Percentiles rank a stretch among this genome's conserved stretches.
Conservation (phyloP, 2,797 vertebrate species). For the Tokudaia muenninki region DNA sequence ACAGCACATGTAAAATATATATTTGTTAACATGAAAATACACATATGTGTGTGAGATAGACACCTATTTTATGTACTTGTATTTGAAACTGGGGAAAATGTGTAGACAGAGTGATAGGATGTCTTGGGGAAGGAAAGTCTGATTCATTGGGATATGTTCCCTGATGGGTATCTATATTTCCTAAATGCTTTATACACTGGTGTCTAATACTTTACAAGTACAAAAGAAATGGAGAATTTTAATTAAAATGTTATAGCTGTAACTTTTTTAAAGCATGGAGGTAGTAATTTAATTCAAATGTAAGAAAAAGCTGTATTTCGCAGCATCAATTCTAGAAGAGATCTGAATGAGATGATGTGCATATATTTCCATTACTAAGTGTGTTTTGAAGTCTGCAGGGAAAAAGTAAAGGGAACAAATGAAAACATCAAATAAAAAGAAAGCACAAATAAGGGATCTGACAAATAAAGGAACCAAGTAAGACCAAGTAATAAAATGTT, state of each 20-base stretch:
- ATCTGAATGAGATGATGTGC: not conserved
- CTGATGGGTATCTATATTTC: not conserved
- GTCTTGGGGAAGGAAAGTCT: not conserved
- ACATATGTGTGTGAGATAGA: not conserved
- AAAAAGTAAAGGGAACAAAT: slow-evolving; percentile 30
- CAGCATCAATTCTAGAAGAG: not conserved
- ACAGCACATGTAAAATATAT: not conserved
- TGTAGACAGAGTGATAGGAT: rapidly evolving
- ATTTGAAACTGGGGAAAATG: not conserved
- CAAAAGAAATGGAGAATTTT: not conserved
- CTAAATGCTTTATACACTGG: not conserved
- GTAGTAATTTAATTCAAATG: not conserved
- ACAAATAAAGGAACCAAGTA: not conserved
- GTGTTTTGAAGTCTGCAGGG: not conserved
- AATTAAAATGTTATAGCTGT: not conserved
- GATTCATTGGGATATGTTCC: not conserved
- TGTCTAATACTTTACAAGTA: not conserved
- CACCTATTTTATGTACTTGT: not conserved
- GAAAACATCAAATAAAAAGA: not conserved
- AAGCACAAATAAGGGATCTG: not conserved
- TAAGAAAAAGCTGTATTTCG: not conserved
- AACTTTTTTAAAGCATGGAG: not conserved
- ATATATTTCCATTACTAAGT: not conserved
- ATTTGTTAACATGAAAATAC: not conserved
- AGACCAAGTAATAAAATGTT: not conserved